These are phyloP conservation scores for Aptenodytes forsteri DNA, from an alignment of 2,113 vertebrate genomes.

Conservation along the genomic window DNA sequence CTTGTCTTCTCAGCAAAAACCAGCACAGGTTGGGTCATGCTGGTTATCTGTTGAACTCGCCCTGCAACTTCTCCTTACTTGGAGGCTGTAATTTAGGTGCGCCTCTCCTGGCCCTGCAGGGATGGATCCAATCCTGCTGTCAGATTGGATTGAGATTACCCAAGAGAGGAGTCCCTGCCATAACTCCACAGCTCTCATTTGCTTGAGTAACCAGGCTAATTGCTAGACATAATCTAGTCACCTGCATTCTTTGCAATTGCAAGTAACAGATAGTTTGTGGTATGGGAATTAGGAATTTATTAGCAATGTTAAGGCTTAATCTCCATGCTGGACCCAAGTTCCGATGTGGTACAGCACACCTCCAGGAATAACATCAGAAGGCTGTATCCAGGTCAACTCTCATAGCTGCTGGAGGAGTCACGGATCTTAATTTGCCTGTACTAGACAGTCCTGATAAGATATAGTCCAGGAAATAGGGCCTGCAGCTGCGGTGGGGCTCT, in stretches of 20 bases:
- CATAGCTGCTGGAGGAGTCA: not conserved
- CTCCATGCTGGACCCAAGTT: not conserved
- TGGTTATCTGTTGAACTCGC: not conserved
- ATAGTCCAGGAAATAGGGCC: not conserved
- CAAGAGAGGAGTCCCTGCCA: not conserved
- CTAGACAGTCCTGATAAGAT: not conserved
- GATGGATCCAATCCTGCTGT: not conserved
- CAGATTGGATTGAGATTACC: not conserved
- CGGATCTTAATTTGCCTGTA: not conserved
- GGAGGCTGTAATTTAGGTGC: not conserved
- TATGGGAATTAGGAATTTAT: not conserved
- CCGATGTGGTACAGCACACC: not conserved
- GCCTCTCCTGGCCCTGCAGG: not conserved
- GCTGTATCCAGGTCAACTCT: not conserved
- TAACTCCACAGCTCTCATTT: not conserved
- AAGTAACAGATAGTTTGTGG: not conserved
- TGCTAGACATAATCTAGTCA: not conserved
- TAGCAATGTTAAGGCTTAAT: not conserved
- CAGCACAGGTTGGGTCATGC: not conserved
- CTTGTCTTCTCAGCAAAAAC: not conserved
- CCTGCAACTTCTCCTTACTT: not conserved
- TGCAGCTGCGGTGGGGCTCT: not conserved
- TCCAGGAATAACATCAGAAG: not conserved
- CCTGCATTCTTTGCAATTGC: not conserved
- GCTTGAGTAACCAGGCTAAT: not conserved